Conservation (phyloP, 2,113 vertebrate genomes). For the Alexandromys fortis region DNA sequence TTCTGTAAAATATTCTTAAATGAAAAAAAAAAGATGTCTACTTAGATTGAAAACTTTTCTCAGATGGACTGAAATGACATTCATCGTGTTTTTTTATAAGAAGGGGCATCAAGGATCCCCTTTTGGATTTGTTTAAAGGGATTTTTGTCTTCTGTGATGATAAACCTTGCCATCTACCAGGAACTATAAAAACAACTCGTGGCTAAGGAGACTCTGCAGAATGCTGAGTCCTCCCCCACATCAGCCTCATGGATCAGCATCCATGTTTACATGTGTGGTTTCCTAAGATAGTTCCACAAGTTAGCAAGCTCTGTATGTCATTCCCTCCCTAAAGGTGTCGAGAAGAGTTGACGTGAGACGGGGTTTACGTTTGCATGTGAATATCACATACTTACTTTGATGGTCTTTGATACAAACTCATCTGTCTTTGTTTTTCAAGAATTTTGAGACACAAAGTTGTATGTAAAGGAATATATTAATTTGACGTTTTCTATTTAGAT, state of each 20-base stretch:
- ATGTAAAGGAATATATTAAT: conserved; percentile 76
- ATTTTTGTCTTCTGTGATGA: conserved; percentile 83
- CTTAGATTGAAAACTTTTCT: conserved; percentile 76
- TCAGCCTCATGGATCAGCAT: conserved; percentile 77
- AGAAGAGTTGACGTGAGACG: conserved; percentile 52
- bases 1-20: conserved; percentile 80
- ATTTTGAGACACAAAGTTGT: conserved; percentile 71
- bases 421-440: conserved; percentile 75
- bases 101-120: conserved; percentile 84
- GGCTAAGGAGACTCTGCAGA: conserved; percentile 78
- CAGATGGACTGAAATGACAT: conserved; percentile 78
- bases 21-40: conserved; percentile 66
- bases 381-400: conserved; percentile 76
- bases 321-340: conserved; percentile 83
- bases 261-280: conserved; percentile 81
- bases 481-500: conserved; percentile 76
- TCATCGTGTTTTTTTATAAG: conserved; percentile 77
- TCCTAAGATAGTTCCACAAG: conserved; percentile 84
- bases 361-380: conserved; percentile 75
- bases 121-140: conserved; percentile 80
- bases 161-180: conserved; percentile 80
- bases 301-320: conserved; percentile 80
- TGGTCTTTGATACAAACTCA: conserved; percentile 78
- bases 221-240: conserved; percentile 79
- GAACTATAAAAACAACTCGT: conserved; percentile 76